A percentile compares a stretch with the other conserved stretches of the same genome.
Conservation (phyloP, 2,113 vertebrate genomes). For the Scomber scombrus region DNA sequence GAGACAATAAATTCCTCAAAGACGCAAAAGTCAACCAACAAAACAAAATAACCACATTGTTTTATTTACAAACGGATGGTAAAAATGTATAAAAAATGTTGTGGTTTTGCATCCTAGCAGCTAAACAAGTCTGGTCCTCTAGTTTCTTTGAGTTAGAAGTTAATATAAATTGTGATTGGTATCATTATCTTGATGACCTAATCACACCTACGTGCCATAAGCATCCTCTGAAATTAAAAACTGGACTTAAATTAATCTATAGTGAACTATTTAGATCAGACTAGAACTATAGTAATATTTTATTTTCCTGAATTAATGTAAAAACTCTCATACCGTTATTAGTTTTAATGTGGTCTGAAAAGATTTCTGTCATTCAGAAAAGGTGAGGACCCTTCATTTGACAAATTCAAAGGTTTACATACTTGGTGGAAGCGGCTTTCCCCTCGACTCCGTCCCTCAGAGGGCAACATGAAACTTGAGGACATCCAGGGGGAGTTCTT, state of each 20-base stretch:
- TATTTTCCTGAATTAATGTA: not conserved
- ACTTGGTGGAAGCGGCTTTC: constrained; percentile 5
- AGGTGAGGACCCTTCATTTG: not conserved
- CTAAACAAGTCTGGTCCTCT: not conserved
- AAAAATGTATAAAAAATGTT: not conserved
- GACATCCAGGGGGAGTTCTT: constrained; percentile 47
- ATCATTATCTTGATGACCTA: not conserved
- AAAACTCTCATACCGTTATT: not conserved
- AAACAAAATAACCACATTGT: not conserved
- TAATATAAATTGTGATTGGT: not conserved
- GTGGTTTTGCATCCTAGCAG: not conserved
- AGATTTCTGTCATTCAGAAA: not conserved
- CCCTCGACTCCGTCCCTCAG: constrained; percentile 31
- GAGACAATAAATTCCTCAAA: constrained; percentile 7
- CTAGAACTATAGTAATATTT: not conserved
- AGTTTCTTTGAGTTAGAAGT: not conserved
- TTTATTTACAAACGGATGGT: not conserved
- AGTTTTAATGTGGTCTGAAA: not conserved
- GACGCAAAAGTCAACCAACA: not conserved
- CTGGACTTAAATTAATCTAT: too few species aligned
- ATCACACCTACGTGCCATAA: too few species aligned
- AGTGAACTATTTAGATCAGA: too few species aligned
- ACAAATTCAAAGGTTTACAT: constrained; percentile 1
- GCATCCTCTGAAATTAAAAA: too few species aligned
- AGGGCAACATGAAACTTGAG: constrained; percentile 21